Evolutionary conservation across 2,113 vertebrate genomes (phyloP), one percentile per base, ranked within the genome.

Genomic region (Pedetes capensis): DNA sequence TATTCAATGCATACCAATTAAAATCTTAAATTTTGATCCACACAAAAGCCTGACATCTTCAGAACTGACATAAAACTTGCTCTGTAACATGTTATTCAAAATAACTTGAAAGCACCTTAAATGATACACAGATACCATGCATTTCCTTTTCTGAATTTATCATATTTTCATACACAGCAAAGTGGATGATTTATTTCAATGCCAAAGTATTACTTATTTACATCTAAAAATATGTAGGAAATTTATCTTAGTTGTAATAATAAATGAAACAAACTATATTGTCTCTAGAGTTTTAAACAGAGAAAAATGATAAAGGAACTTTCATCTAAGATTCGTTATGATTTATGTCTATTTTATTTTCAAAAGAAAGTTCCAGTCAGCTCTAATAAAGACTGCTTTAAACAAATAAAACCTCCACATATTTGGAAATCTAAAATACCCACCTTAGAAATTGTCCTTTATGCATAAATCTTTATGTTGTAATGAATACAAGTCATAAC

Each of bases 1-100:
- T 47, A 83, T 29, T 27, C 25, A 74, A 68, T 88, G 11, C 6
- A 63, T 68, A 3, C 18, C 22, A 88, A 75, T 63, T 80, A 85
- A 93, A 93, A 82, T 78, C 18, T 3, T 88, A 89, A 97, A 96
- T 98, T 98, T 97, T 69, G 59, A 57, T 42, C 32, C 85, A 76
- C 12, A 87, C 14, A 91, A 49, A 86, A 84, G 12, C 16, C 55
- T 97, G 97, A 97, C 6, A 92, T 97, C 86, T 97, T 97, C 95
- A 97, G 96, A 96, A 66, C 39, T 95, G 96, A 91, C 79, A 95
- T 89, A 95, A 74, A 87, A 86, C 37, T 66, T 91, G 39, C 69
- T 69, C 34, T 93, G 92, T 96, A 72, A 88, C 34, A 87, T 94
- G 53, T 69, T 69, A 16, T 7, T 95, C 72, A 83, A 57, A 89